A percentile compares a stretch with the other conserved stretches of the same genome.
phyloP scores from a whole-genome alignment of 2,113 vertebrate species.

The Agelaius tricolor region DNA sequence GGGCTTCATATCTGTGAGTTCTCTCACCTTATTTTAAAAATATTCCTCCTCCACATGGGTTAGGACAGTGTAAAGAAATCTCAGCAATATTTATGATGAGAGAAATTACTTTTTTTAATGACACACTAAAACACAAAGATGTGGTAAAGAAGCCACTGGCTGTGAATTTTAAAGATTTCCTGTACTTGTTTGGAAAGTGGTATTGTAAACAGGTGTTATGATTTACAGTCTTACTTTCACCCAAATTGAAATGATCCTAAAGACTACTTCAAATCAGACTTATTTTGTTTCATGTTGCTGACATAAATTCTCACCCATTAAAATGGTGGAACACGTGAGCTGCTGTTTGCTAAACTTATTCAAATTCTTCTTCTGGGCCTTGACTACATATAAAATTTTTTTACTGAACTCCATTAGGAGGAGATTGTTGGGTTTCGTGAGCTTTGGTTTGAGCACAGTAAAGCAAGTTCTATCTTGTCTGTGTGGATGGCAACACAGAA shows the following conservation, averaged over 20 bases:
- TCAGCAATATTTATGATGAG: not conserved
- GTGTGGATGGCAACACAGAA: not conserved
- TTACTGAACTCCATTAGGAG: fast-evolving
- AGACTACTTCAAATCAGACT: not conserved
- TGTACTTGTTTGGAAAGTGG: not conserved
- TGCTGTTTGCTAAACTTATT: not conserved
- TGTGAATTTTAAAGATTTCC: not conserved
- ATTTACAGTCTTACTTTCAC: not conserved
- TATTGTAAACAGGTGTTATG: not conserved
- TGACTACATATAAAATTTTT: not conserved
- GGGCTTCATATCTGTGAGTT: not conserved
- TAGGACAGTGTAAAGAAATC: not conserved
- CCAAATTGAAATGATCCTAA: not conserved
- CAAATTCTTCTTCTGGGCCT: not conserved
- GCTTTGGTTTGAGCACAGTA: not conserved
- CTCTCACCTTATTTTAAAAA: not conserved
- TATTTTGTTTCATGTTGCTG: not conserved
- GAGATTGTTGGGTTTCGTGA: not conserved
- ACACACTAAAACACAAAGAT: not conserved
- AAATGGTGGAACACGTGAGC: not conserved
- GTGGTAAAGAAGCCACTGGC: not conserved
- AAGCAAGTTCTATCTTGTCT: not conserved
- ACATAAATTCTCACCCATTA: not conserved
- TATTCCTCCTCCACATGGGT: not conserved
- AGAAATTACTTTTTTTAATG: not conserved